Evolutionary conservation across 2,113 vertebrate species (phyloP).

Genomic region (Bufo bufo): DNA sequence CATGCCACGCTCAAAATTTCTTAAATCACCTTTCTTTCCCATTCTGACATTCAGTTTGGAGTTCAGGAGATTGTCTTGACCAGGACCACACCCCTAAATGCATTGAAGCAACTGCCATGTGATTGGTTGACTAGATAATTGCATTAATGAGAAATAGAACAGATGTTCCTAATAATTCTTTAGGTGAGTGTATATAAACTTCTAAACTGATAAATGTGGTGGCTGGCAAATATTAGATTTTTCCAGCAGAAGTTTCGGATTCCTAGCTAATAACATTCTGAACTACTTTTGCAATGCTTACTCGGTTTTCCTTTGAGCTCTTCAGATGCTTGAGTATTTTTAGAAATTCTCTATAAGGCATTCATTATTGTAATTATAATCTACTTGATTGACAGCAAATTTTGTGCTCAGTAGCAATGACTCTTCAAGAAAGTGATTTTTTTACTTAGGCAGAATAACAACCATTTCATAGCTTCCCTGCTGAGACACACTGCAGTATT

Average conservation of each 20-base stretch:
- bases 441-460: constrained; percentile 51
- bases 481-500: constrained; percentile 11
- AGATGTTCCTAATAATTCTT: too few relatives aligned
- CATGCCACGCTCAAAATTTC: too few relatives aligned
- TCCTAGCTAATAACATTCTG: constrained; percentile 59
- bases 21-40: too few relatives aligned
- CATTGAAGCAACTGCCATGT: too few relatives aligned
- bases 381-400: constrained; percentile 63
- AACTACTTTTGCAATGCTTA: constrained; percentile 58
- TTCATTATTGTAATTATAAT: constrained; percentile 66
- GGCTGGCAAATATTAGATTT: background rate
- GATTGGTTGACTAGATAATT: too few relatives aligned
- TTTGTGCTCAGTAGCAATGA: constrained; percentile 59
- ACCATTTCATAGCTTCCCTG: constrained; percentile 56
- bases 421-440: constrained; percentile 47
- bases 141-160: too few relatives aligned
- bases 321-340: constrained; percentile 66
- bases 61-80: too few relatives aligned
- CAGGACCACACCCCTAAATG: too few relatives aligned
- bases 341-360: constrained; percentile 60
- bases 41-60: too few relatives aligned
- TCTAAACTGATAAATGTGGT: background rate
- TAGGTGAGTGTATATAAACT: too few relatives aligned
- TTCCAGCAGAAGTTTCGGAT: background rate
- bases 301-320: constrained; percentile 52